A percentile compares a stretch with the other conserved stretches of the same genome.
Evolutionary conservation across 2,797 vertebrate genomes (phyloP).

Genomic region (Clamator glandarius): DNA sequence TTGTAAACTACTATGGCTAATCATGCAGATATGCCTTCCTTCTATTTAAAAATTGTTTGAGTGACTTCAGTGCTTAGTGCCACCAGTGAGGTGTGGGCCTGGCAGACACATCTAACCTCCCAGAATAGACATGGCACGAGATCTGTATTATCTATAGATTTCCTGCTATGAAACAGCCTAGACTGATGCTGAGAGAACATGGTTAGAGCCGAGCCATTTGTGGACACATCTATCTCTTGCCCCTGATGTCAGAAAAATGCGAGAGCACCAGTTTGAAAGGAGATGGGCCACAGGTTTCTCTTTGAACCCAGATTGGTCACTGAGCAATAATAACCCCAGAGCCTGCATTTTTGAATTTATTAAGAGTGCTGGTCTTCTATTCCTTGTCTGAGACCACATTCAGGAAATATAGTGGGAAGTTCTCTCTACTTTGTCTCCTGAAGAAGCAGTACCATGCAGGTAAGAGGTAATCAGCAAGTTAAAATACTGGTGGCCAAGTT

Average conservation of each 20-base stretch:
- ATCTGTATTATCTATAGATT: not conserved
- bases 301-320: not conserved
- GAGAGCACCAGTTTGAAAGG: not conserved
- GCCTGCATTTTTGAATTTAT: not conserved
- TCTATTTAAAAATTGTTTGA: conserved; percentile 54
- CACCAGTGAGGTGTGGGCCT: not conserved
- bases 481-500: not conserved
- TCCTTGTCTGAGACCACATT: not conserved
- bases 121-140: conserved; percentile 11
- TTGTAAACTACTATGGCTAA: conserved; percentile 24
- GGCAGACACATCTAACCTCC: not conserved
- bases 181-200: not conserved
- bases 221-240: not conserved
- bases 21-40: conserved; percentile 1
- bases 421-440: not conserved
- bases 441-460: not conserved
- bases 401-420: not conserved
- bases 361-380: not conserved
- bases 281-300: not conserved
- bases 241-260: not conserved
- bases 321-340: not conserved
- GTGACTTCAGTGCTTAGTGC: conserved; percentile 18
- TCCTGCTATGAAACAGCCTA: not conserved
- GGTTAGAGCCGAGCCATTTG: not conserved
- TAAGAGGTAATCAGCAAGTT: not conserved